Evolutionary conservation across 35 echinoderm and acorn worm species (phyloP).

Genomic region (Strongylocentrotus purpuratus): DNA sequence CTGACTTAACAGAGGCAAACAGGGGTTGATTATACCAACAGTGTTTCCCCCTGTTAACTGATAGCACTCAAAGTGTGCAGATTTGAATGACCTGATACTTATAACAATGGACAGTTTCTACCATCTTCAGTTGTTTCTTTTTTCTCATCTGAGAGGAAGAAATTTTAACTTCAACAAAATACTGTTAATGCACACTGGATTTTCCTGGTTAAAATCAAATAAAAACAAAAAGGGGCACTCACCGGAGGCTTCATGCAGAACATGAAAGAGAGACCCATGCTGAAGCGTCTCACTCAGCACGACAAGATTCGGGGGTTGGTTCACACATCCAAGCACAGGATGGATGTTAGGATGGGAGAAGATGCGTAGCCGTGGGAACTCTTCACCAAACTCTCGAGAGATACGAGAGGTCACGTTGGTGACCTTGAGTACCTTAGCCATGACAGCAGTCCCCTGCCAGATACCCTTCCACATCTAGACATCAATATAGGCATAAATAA

Average conservation of each 20-base stretch:
- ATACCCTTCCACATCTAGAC: constrained; percentile 91
- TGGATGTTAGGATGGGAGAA: constrained; percentile 99
- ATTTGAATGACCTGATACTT: too few relatives aligned
- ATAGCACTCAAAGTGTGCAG: too few relatives aligned
- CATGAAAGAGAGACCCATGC: constrained; percentile 80
- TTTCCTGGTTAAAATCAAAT: too few relatives aligned
- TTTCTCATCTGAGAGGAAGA: too few relatives aligned
- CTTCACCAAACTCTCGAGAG: constrained; percentile 85
- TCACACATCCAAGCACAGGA: constrained; percentile 94
- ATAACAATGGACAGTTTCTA: too few relatives aligned
- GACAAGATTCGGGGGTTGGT: constrained; percentile 81
- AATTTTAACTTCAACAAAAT: too few relatives aligned
- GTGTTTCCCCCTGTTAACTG: too few relatives aligned
- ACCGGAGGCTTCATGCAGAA: constrained; percentile 95
- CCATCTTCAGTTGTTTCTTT: too few relatives aligned
- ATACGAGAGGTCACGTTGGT: constrained; percentile 81
- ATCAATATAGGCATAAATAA: background rate
- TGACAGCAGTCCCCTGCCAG: constrained; percentile 89
- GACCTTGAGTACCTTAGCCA: constrained; percentile 85
- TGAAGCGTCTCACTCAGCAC: constrained; percentile 86
- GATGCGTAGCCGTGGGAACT: constrained; percentile 91
- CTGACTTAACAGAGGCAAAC: too few relatives aligned
- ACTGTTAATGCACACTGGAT: too few relatives aligned
- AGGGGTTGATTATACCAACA: too few relatives aligned
- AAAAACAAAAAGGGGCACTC: background rate